These are phyloP conservation scores for Pantherophis guttatus DNA, from an alignment of 2,113 vertebrate species.

Conservation along the genomic window DNA sequence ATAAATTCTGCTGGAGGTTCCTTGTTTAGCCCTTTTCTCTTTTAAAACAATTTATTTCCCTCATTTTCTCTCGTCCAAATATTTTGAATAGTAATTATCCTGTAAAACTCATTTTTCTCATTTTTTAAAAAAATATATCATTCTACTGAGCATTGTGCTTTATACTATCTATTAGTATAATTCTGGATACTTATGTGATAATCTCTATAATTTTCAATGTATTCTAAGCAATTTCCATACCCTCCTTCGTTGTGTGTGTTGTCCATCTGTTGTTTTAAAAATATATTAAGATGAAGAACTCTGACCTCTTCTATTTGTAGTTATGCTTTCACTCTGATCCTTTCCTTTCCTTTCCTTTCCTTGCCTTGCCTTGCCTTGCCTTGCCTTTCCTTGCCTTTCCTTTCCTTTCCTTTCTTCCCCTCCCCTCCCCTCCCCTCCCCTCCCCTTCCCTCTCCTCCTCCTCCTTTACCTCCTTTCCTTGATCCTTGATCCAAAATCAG, in stretches of 20 bases:
- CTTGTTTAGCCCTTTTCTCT: background rate
- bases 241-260: background rate
- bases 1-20: background rate
- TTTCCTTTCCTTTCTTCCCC: too few species aligned
- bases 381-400: too few species aligned
- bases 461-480: background rate
- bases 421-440: too few species aligned
- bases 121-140: background rate
- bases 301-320: background rate
- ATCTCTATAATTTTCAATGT: background rate
- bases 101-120: background rate
- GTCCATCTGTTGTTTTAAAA: background rate
- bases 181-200: background rate
- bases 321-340: background rate
- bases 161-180: background rate
- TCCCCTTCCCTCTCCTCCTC: too few species aligned
- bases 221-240: background rate
- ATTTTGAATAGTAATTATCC: background rate
- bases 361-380: too few species aligned
- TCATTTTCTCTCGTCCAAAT: background rate
- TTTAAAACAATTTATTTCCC: background rate
- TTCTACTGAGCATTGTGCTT: background rate
- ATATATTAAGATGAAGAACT: background rate
- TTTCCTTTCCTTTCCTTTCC: background rate
- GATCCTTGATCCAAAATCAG: background rate